Conservation (phyloP, 2,797 vertebrate species). For the Anabas testudineus region DNA sequence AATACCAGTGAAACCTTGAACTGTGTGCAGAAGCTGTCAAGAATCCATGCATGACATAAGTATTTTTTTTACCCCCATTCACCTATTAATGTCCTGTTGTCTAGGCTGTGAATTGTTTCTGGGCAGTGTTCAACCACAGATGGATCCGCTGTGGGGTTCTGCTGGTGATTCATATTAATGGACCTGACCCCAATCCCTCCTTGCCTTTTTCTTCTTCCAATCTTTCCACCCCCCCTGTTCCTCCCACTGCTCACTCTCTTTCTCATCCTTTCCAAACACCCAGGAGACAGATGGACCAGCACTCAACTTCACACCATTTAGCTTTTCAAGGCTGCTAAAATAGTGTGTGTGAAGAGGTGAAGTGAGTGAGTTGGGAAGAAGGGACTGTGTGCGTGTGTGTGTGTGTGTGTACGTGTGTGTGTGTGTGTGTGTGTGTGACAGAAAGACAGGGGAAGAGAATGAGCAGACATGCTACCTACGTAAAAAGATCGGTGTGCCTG, state of each 20-base stretch:
- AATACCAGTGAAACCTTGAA: conserved; percentile 39
- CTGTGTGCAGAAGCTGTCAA: conserved; percentile 36
- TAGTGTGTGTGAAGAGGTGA: conserved; percentile 70
- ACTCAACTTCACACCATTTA: conserved; percentile 86
- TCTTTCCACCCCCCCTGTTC: conserved; percentile 45
- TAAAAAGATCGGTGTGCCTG: conserved; percentile 41
- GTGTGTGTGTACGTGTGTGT: conserved; percentile 29
- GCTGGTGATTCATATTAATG: conserved; percentile 83
- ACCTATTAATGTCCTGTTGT: conserved; percentile 67
- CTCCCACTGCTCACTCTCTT: conserved; percentile 67
- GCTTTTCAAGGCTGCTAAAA: conserved; percentile 83
- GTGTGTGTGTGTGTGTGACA: conserved; percentile 27
- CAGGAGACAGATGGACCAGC: conserved; percentile 83
- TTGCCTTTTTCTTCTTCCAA: conserved; percentile 72
- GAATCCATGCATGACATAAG: conserved; percentile 58
- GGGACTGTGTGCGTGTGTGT: conserved; percentile 39
- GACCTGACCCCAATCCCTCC: conserved; percentile 74
- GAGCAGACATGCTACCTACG: conserved; percentile 17
- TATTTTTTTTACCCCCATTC: conserved; percentile 51
- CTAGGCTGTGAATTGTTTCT: conserved; percentile 68
- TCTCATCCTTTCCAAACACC: conserved; percentile 75
- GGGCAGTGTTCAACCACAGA: conserved; percentile 68
- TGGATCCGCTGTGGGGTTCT: conserved; percentile 79
- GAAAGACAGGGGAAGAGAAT: conserved; percentile 11
- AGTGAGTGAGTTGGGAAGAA: conserved; percentile 57